Evolutionary conservation across 2,888 invertebrate genomes (phyloP).

Genomic region (Chrysomela aeneicollis): DNA sequence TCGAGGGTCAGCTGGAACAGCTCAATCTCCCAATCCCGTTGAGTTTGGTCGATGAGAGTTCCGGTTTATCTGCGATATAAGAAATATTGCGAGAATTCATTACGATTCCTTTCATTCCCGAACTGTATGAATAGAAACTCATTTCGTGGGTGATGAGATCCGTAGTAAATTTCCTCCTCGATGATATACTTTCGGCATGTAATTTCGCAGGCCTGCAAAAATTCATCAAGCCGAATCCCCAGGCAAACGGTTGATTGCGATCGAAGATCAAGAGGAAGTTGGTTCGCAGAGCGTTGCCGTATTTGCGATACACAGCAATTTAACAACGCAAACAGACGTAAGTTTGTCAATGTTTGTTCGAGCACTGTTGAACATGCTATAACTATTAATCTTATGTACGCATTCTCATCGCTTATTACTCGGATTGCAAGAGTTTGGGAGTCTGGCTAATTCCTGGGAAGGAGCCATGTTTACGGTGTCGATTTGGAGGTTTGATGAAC

Average conservation of each 20-base stretch:
- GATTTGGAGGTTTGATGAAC: slow-evolving; percentile 3
- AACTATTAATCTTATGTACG: slow-evolving; percentile 42
- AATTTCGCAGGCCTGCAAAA: not conserved
- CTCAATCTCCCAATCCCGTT: too few relatives aligned
- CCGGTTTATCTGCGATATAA: not conserved
- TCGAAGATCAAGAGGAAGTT: slow-evolving; percentile 18
- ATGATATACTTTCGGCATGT: not conserved
- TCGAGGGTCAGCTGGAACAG: too few relatives aligned
- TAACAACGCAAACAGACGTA: slow-evolving; percentile 45
- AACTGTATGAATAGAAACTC: not conserved
- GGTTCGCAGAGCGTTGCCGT: not conserved
- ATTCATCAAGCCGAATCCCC: not conserved
- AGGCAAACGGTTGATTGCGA: slow-evolving; percentile 22
- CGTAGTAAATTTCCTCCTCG: not conserved
- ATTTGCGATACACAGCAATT: slow-evolving; percentile 40
- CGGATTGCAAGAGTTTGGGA: slow-evolving; percentile 23
- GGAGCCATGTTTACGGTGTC: slow-evolving; percentile 16
- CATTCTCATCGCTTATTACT: slow-evolving; percentile 30
- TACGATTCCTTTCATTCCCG: not conserved
- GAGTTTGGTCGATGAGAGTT: too few relatives aligned
- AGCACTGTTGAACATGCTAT: slow-evolving; percentile 40
- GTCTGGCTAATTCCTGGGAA: slow-evolving; percentile 18
- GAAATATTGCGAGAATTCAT: not conserved
- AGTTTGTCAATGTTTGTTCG: slow-evolving; percentile 44
- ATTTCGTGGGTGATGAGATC: not conserved